Evolutionary conservation across 2,888 invertebrate genomes (phyloP), one percentile per base, ranked within the genome.

Genomic region (Rotaria socialis): DNA sequence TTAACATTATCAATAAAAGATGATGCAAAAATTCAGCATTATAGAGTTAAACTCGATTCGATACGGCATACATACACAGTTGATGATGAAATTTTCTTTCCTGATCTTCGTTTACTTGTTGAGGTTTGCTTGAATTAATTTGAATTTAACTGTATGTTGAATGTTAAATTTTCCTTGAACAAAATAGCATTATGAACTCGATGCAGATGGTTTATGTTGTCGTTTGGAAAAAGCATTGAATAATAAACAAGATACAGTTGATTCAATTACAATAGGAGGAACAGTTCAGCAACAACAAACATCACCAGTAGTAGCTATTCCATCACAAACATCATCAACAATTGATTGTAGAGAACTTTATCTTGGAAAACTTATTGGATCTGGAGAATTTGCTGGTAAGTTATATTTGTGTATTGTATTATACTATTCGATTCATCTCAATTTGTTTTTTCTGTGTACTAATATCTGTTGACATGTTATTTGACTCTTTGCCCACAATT

Each of bases 1-100:
- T 87, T 80, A 80, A 87, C 87, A 35, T 84, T 87, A 50, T 87
- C 86, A n/a, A 50, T 87, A 43, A 85, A 85, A 86, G 85, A 85
- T 47, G 86, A 86, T 24, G 8, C 47, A 8, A 85, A 85, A 86
- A 85, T 86, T 41, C 85, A 86, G 85, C 85, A 86, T 43, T 86
- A 86, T 80, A 85, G 85, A n/a, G 75, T 86, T 11, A 86, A 86
- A 85, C 22, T 43, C 19, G 67, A 67, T 35, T 41, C 80, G 24
- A 27, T 85, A 19, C 85, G 55, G 22, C 75, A 75, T 24, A 85
- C 50, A 58, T 86, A 85, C 58, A 86, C 86, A 22, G 56, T 86
- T 27, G 86, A 86, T 14, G 86, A 86, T 41, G 86, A 86, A 85
- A 75, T 47, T 6, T 85, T 74, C 16, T 86, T 86, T 84, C 14